Conservation (phyloP, 2,113 vertebrate genomes). For the Cyprinodon variegatus region DNA sequence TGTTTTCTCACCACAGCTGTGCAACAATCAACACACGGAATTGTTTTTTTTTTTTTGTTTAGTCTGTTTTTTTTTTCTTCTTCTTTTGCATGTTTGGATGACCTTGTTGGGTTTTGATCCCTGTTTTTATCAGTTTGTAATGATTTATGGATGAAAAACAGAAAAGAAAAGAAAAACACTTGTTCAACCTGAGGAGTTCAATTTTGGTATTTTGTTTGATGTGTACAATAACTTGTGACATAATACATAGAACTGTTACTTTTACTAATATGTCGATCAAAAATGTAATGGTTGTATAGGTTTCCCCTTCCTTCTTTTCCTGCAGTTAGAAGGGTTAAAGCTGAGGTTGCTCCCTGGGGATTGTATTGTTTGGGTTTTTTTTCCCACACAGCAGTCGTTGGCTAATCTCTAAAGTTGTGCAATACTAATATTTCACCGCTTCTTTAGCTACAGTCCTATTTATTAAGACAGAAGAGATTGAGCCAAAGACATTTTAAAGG, state of each 20-base stretch:
- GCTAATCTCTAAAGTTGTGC: conserved; percentile 70
- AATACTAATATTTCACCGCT: conserved; percentile 68
- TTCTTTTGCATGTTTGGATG: conserved; percentile 92
- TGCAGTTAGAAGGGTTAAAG: conserved; percentile 56
- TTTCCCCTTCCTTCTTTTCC: conserved; percentile 30
- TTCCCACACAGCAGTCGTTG: conserved; percentile 32
- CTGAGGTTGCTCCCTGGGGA: conserved; percentile 70
- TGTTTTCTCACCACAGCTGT: conserved; percentile 84
- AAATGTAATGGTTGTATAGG: conserved; percentile 80
- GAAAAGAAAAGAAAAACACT: conserved; percentile 55
- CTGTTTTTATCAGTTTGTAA: conserved; percentile 82
- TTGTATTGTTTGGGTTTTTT: conserved; percentile 4
- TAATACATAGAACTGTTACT: conserved; percentile 88
- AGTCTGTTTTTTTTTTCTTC: conserved; percentile 72
- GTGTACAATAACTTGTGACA: conserved; percentile 96
- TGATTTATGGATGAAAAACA: conserved; percentile 79
- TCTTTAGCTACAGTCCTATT: conserved; percentile 49
- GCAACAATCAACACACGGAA: conserved; percentile 75
- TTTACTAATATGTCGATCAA: conserved; percentile 90
- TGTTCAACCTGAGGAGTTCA: conserved; percentile 76
- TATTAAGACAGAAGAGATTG: conserved; percentile 59
- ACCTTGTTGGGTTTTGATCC: conserved; percentile 84
- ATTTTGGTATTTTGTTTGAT: conserved; percentile 93
- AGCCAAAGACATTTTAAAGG: conserved; percentile 67
- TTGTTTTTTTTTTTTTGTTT: conserved; percentile 76